phyloP scores from a whole-genome alignment of 2,797 vertebrate genomes.

The Meda fulgida region DNA sequence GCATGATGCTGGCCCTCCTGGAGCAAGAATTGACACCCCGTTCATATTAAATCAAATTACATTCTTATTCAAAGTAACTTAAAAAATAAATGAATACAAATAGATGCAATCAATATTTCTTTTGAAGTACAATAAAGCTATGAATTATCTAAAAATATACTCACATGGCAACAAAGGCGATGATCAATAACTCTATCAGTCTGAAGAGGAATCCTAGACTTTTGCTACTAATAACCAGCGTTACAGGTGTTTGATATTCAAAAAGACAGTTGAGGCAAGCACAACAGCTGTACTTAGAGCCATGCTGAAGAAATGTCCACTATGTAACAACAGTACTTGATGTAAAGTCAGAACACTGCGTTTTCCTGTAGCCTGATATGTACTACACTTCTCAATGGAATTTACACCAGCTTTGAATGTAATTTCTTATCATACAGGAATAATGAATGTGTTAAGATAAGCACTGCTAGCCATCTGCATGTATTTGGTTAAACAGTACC shows the following conservation, averaged over 20 bases:
- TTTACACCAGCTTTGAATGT: slow-evolving; percentile 22
- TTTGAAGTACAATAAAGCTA: not conserved
- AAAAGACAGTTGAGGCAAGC: slow-evolving; percentile 20
- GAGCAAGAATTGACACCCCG: not conserved
- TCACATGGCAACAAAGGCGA: slow-evolving; percentile 47
- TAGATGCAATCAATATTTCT: not conserved
- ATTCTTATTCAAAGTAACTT: not conserved
- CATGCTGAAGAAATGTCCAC: not conserved
- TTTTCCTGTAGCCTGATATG: not conserved
- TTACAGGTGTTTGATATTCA: slow-evolving; percentile 40
- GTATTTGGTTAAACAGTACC: slow-evolving; percentile 9
- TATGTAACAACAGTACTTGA: not conserved
- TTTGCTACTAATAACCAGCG: slow-evolving; percentile 45
- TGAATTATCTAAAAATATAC: slow-evolving; percentile 15
- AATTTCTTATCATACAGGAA: not conserved
- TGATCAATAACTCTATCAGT: slow-evolving; percentile 42
- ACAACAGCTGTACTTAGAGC: not conserved
- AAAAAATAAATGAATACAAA: not conserved
- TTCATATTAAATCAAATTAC: not conserved
- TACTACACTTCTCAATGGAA: not conserved
- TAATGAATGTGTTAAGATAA: not conserved
- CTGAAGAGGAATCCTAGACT: slow-evolving; percentile 43
- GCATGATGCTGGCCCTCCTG: not conserved
- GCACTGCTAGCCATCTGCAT: not conserved
- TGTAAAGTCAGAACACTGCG: not conserved